These are phyloP conservation scores for Lepisosteus osseus DNA, from an alignment of 2,113 vertebrate genomes.

Conservation along the genomic window DNA sequence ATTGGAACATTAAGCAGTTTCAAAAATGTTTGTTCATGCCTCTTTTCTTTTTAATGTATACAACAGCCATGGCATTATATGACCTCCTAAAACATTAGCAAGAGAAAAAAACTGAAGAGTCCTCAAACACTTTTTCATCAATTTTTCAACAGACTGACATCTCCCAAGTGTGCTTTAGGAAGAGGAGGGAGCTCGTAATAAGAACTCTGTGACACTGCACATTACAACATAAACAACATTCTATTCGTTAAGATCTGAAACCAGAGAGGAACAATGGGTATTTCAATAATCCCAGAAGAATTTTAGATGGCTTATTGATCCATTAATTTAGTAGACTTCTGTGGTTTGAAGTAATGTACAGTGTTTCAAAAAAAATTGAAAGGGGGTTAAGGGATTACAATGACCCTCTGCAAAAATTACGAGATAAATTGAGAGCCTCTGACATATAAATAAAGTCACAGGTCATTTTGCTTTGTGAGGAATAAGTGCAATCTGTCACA, in stretches of 20 bases:
- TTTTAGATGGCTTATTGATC: constrained; percentile 79
- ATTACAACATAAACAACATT: constrained; percentile 80
- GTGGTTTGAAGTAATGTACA: constrained; percentile 55
- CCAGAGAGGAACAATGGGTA: constrained; percentile 62
- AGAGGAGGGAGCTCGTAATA: constrained; percentile 59
- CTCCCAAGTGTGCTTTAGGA: constrained; percentile 62
- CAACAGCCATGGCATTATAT: neutral
- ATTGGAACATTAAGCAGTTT: no score
- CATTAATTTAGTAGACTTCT: constrained; percentile 69
- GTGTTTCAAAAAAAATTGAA: constrained; percentile 67
- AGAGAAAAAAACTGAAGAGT: neutral
- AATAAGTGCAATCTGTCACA: constrained; percentile 16
- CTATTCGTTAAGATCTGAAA: constrained; percentile 77
- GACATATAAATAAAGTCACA: constrained; percentile 62
- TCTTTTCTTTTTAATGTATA: no score
- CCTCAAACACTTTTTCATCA: constrained; percentile 2
- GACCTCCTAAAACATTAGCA: neutral
- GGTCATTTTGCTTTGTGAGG: constrained; percentile 39
- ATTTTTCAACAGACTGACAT: constrained; percentile 36
- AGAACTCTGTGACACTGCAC: constrained; percentile 67
- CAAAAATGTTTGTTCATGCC: no score
- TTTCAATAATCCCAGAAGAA: constrained; percentile 66
- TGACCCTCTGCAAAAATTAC: constrained; percentile 54
- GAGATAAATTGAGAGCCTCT: constrained; percentile 35
- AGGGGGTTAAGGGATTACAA: constrained; percentile 52